A percentile compares a stretch with the other conserved stretches of the same genome.
Evolutionary conservation across 2,888 invertebrate genomes (phyloP).

Genomic region (Seira ritae): DNA sequence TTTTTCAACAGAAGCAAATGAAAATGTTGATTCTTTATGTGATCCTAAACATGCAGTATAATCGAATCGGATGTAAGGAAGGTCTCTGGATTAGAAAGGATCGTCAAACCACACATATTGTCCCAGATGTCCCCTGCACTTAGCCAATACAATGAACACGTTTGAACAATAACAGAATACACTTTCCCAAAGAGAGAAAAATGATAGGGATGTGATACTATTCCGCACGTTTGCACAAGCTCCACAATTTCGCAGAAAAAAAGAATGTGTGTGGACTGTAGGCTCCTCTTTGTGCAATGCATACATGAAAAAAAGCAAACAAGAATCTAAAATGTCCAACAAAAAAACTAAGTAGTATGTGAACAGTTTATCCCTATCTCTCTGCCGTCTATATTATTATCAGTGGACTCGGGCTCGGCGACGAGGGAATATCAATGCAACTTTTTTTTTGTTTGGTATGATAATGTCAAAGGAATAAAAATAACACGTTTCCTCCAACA

Average conservation of each 20-base stretch:
- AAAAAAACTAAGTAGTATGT: neutral
- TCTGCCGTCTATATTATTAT: neutral
- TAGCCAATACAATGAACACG: constrained; percentile 15
- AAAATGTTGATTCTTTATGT: neutral
- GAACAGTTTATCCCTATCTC: neutral
- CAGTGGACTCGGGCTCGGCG: neutral
- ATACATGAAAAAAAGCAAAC: neutral
- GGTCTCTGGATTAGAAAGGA: constrained; percentile 23
- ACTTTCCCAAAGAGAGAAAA: neutral
- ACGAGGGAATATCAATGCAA: neutral
- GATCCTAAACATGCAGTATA: neutral
- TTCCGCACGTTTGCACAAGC: constrained; percentile 19
- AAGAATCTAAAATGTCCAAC: neutral
- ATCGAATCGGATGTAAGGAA: neutral
- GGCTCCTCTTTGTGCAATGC: neutral
- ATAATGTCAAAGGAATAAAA: constrained; percentile 6
- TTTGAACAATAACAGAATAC: constrained; percentile 9
- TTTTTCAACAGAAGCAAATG: neutral
- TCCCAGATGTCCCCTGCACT: constrained; percentile 24
- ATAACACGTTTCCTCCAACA: constrained; percentile 12
- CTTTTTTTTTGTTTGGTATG: neutral
- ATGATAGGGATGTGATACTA: constrained; percentile 13
- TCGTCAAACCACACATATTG: constrained; percentile 40
- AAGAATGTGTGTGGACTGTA: neutral
- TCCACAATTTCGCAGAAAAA: neutral